These are phyloP conservation scores for Salvelinus fontinalis DNA, from an alignment of 2,113 vertebrate species.

Conservation along the genomic window DNA sequence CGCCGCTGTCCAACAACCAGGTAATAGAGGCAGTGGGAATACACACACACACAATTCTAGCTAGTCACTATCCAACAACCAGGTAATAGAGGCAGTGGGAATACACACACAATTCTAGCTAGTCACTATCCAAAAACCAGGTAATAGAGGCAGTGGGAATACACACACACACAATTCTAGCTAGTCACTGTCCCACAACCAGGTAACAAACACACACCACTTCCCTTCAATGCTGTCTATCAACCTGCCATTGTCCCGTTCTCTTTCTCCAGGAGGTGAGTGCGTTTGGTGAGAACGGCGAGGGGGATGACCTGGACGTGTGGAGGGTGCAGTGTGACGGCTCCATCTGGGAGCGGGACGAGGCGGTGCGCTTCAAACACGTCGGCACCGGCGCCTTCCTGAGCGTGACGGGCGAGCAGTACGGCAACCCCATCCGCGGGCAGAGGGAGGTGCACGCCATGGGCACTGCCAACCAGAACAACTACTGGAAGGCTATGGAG, in stretches of 20 bases:
- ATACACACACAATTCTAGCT: too few relatives aligned
- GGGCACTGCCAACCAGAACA: conserved; percentile 80
- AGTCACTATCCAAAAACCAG: too few relatives aligned
- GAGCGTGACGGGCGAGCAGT: conserved; percentile 93
- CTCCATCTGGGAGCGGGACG: conserved; percentile 86
- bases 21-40: conserved; percentile 60
- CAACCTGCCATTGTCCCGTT: too few relatives aligned
- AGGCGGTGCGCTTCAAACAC: conserved; percentile 88
- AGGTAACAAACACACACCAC: neutral
- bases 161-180: neutral
- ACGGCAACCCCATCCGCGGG: conserved; percentile 91
- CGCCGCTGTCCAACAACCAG: conserved; percentile 93
- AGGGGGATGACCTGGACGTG: conserved; percentile 92
- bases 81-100: neutral
- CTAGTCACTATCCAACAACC: neutral
- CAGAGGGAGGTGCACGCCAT: conserved; percentile 93
- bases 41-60: neutral
- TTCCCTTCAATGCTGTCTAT: neutral
- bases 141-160: too few relatives aligned
- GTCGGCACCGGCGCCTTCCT: conserved; percentile 87
- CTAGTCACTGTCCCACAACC: neutral
- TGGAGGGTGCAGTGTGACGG: conserved; percentile 91
- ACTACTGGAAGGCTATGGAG: conserved; percentile 94
- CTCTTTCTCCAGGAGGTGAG: conserved; percentile 85
- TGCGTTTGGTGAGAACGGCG: conserved; percentile 93